phyloP scores from a whole-genome alignment of 2,797 vertebrate genomes.

The Gymnoscopelus braueri region DNA sequence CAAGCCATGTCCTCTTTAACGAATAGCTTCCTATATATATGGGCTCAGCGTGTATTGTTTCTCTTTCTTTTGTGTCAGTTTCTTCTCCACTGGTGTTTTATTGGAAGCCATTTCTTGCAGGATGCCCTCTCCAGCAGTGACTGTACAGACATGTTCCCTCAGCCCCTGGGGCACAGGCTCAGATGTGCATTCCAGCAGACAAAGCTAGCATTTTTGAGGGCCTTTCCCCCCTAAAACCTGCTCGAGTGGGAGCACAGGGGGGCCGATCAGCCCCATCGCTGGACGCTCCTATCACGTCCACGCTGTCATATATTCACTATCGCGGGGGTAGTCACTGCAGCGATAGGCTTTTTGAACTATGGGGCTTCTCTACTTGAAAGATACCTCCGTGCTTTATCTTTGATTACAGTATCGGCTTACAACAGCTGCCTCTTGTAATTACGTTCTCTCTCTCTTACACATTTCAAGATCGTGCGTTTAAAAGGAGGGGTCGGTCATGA shows the following conservation, averaged over 20 bases:
- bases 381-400: background rate
- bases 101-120: conserved; percentile 71
- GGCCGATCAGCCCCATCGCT: conserved; percentile 33
- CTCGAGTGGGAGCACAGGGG: conserved; percentile 39
- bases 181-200: conserved; percentile 84
- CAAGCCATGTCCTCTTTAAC: conserved; percentile 12
- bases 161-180: conserved; percentile 76
- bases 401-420: background rate
- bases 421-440: background rate
- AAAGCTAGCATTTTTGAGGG: conserved; percentile 79
- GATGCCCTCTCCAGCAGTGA: conserved; percentile 74
- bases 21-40: conserved; percentile 33
- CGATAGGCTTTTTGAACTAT: too few relatives aligned
- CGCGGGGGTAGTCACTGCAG: too few relatives aligned
- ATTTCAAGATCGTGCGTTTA: background rate
- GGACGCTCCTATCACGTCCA: too few relatives aligned
- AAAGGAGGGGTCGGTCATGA: background rate
- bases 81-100: conserved; percentile 46
- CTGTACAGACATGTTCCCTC: conserved; percentile 86
- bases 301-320: too few relatives aligned
- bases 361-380: background rate
- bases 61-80: conserved; percentile 18
- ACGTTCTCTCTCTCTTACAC: background rate
- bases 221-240: conserved; percentile 53
- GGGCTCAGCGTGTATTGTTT: conserved; percentile 43